Base-by-base conservation (phyloP, 2,113 vertebrate genomes). In the Atrichornis clamosus region DNA sequence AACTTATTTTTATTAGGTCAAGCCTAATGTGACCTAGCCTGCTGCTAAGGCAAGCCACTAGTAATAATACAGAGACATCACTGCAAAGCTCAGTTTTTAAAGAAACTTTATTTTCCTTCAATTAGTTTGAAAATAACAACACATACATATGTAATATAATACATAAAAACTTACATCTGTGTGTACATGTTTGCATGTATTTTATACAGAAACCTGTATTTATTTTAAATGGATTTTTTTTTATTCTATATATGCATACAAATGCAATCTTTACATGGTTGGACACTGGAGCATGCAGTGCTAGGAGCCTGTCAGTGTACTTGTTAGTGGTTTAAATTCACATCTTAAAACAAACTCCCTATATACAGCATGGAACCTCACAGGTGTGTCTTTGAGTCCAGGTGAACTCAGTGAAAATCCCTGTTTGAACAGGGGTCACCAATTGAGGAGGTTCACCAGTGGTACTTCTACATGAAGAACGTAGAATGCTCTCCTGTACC, bases 1-100 rank as follows among this genome's bases (percentile, higher is more conserved):
- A 84, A 76, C 52, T 75, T 86, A 41, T 28, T 78, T 93, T 78
- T 70, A 75, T 81, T 87, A 87, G 58, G 80, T 77, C 73, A 75
- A 92, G 39, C 42, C 28, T 89, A 44, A 65, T 3, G 1, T 44
- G 62, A 72, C 84, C 84, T 41, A 72, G 44, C 86, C 92, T 72
- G 73, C 37, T 90, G 70, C 49, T 89, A 44, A 64, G 42, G 56
- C 55, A 39, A 65, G 16, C 17, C 32, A 21, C 30, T 49, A 26
- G 27, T 14, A 65, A 12, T 46, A 69, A 65, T 68, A 85, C 49
- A 83, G 74, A 65, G 77, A 19, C n/a, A 28, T 63, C 47, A 42
- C 60, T 33, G 21, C 16, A 67, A 80, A 56, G 56, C 26, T 89
- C n/a, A 33, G 9, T 3, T 33, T 58, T 22, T 9, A 1, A 4